phyloP scores from a whole-genome alignment of 2,888 invertebrate genomes.

The Carcina quercana region DNA sequence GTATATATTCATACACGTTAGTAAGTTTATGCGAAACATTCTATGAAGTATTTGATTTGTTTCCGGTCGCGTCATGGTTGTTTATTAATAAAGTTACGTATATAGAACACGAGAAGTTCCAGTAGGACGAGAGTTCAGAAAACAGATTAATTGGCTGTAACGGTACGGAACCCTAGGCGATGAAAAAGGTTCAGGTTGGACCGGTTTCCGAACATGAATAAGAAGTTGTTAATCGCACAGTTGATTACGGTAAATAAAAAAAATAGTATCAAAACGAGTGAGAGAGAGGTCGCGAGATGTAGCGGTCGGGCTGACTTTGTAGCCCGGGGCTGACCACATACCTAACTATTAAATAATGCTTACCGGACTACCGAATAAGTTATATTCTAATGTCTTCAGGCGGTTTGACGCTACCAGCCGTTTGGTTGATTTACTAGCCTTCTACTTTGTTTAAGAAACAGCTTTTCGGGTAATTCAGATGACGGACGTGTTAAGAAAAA shows the following conservation, averaged over 20 bases:
- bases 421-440: slow-evolving; percentile 44
- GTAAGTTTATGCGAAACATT: no score
- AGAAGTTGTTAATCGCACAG: slow-evolving; percentile 13
- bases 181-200: no score
- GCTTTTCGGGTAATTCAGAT: slow-evolving; percentile 53
- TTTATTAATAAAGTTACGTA: no score
- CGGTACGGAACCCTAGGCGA: no score
- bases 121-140: no score
- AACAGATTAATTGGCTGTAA: no score
- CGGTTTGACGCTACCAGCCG: slow-evolving; percentile 56
- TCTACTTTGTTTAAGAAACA: slow-evolving; percentile 51
- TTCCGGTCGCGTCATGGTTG: no score
- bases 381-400: slow-evolving; percentile 60
- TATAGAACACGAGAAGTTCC: no score
- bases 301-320: slow-evolving; percentile 24
- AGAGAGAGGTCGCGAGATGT: slow-evolving; percentile 11
- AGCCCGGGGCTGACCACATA: slow-evolving; percentile 49
- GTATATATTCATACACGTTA: no score
- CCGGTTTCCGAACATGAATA: no score
- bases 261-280: slow-evolving; percentile 23
- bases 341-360: slow-evolving; percentile 71
- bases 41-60: no score
- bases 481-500: no score
- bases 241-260: slow-evolving; percentile 24
- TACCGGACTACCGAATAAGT: slow-evolving; percentile 65